Evolutionary conservation across 2,113 vertebrate genomes (phyloP).

Genomic region (Cyanistes caeruleus): DNA sequence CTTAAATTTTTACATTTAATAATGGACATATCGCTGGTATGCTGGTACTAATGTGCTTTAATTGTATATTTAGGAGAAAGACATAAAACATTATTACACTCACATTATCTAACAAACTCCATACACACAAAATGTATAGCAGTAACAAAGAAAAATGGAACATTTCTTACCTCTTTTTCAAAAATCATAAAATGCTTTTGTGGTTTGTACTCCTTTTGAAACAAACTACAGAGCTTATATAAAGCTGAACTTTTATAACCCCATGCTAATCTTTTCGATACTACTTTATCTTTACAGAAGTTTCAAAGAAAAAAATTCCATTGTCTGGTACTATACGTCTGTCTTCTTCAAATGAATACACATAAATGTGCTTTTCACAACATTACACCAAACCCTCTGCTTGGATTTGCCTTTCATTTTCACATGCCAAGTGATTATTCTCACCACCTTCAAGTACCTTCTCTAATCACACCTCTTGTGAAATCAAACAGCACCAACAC

Average conservation of each 20-base stretch:
- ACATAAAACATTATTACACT: conserved; percentile 19
- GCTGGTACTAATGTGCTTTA: conserved; percentile 32
- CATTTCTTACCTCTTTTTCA: conserved; percentile 1
- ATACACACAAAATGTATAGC: neutral
- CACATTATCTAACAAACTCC: neutral
- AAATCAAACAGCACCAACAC: neutral
- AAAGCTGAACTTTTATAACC: conserved; percentile 19
- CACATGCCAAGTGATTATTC: neutral
- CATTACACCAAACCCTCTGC: neutral
- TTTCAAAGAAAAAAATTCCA: conserved; percentile 14
- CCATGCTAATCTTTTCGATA: conserved; percentile 33
- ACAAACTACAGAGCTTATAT: neutral
- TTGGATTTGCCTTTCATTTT: neutral
- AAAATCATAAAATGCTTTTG: conserved; percentile 31
- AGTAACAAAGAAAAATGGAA: conserved; percentile 9
- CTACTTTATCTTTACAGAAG: conserved; percentile 39
- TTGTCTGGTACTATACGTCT: neutral
- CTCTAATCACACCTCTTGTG: conserved; percentile 28
- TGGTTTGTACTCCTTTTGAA: conserved; percentile 13
- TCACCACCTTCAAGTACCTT: neutral
- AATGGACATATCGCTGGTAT: conserved; percentile 10
- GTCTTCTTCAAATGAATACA: neutral
- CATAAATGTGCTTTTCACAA: neutral
- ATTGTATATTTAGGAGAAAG: conserved; percentile 30
- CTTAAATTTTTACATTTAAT: conserved; percentile 32